A percentile compares a stretch with the other conserved stretches of the same genome.
Conservation (phyloP, 2,113 vertebrate genomes). For the Pan paniscus region DNA sequence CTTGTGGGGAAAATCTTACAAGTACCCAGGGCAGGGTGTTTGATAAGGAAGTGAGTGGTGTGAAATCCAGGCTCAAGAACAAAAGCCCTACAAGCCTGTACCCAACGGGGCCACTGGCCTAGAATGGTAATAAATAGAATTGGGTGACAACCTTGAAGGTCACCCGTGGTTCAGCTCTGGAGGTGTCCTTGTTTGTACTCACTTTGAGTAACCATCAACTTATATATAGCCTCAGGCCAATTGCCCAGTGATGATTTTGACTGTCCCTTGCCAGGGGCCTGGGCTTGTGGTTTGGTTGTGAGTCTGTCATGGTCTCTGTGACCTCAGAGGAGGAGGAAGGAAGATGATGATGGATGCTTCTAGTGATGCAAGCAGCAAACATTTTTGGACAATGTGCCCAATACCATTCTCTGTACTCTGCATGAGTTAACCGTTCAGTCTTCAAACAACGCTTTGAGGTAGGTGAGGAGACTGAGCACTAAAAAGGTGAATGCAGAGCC, state of each 20-base stretch:
- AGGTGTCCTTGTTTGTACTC: not conserved
- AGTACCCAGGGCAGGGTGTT: rapidly evolving
- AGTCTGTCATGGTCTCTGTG: not conserved
- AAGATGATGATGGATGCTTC: rapidly evolving
- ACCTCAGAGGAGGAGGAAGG: not conserved
- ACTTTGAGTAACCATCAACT: not conserved
- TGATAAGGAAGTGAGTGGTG: rapidly evolving
- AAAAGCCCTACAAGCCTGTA: rapidly evolving
- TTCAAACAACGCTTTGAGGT: not conserved
- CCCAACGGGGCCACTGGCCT: rapidly evolving
- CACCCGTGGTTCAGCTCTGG: not conserved
- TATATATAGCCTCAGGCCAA: constrained; percentile 46
- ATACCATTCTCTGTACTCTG: not conserved
- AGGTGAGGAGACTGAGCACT: not conserved
- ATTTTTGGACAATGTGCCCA: rapidly evolving
- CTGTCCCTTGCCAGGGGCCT: not conserved
- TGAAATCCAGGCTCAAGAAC: not conserved
- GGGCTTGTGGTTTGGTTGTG: not conserved
- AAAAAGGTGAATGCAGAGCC: not conserved
- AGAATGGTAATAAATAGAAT: not conserved
- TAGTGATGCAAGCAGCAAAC: not conserved
- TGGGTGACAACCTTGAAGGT: not conserved
- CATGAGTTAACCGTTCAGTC: not conserved
- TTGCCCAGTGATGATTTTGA: not conserved
- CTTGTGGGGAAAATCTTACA: not conserved